phyloP scores from a whole-genome alignment of 2,113 vertebrate genomes.

The Heterochromis multidens region DNA sequence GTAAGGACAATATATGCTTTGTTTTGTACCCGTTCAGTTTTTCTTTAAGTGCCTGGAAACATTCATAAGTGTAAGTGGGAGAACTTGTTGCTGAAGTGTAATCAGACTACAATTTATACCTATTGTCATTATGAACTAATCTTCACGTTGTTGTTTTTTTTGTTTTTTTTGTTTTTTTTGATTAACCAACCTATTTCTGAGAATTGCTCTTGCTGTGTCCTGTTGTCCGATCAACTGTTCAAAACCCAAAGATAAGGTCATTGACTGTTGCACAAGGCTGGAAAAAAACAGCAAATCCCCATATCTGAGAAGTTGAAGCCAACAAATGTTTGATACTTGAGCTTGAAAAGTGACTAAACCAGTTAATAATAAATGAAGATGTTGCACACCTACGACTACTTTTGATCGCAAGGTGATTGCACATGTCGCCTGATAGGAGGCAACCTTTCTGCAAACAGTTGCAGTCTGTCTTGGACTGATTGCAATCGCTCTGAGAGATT shows the following conservation, averaged over 20 bases:
- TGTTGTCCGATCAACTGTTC: neutral
- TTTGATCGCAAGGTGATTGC: neutral
- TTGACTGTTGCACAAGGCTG: neutral
- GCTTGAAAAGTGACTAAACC: neutral
- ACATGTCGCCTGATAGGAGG: no score
- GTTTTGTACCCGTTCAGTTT: neutral
- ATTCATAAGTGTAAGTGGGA: neutral
- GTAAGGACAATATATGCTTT: neutral
- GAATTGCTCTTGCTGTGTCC: neutral
- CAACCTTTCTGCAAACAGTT: neutral
- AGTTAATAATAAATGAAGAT: no score
- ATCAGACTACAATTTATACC: neutral
- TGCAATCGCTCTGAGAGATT: neutral
- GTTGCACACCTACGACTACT: neutral
- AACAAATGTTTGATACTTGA: neutral
- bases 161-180: no score
- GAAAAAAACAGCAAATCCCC: neutral
- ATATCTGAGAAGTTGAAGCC: neutral
- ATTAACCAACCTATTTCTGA: neutral
- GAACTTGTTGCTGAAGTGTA: no score
- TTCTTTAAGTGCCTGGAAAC: neutral
- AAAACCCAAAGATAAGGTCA: neutral
- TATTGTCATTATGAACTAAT: neutral
- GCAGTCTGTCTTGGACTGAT: neutral
- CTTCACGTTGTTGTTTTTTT: neutral